Conservation (phyloP, 2,113 vertebrate genomes). For the Hoplias malabaricus region DNA sequence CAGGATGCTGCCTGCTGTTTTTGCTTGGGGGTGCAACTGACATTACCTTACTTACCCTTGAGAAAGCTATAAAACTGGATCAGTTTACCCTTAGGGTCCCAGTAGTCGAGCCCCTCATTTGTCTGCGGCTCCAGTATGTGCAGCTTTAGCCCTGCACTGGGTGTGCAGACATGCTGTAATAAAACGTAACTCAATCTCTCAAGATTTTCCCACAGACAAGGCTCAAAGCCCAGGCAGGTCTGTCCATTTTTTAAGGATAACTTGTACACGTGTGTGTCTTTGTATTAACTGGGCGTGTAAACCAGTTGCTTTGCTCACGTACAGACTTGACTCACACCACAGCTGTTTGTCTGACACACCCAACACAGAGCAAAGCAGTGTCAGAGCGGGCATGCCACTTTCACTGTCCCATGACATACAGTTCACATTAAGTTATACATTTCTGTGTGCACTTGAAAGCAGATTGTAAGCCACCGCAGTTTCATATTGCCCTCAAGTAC, state of each 20-base stretch:
- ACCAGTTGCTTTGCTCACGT: constrained; percentile 60
- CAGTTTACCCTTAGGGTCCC: constrained; percentile 21
- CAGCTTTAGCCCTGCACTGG: constrained; percentile 15
- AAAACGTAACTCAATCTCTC: constrained; percentile 18
- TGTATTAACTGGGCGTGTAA: constrained; percentile 64
- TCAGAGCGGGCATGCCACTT: constrained; percentile 9
- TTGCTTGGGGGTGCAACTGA: constrained; percentile 6
- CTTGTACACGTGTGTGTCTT: constrained; percentile 27
- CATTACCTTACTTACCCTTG: constrained; percentile 26
- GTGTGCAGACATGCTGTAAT: not conserved
- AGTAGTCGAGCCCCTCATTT: constrained; percentile 20
- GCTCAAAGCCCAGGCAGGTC: constrained; percentile 30
- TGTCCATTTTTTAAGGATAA: constrained; percentile 8
- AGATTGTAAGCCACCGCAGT: not conserved
- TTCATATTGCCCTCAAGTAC: not conserved
- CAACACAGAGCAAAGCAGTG: constrained; percentile 42
- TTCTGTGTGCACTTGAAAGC: not conserved
- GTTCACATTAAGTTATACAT: not conserved
- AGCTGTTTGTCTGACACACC: constrained; percentile 75
- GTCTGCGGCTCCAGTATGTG: constrained; percentile 12
- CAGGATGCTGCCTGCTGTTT: constrained; percentile 13
- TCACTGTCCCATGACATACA: not conserved
- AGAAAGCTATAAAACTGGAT: constrained; percentile 12
- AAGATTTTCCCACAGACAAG: constrained; percentile 28
- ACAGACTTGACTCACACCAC: constrained; percentile 72